Evolutionary conservation across 2,888 invertebrate genomes (phyloP).

Genomic region (Drosophila meridiana): DNA sequence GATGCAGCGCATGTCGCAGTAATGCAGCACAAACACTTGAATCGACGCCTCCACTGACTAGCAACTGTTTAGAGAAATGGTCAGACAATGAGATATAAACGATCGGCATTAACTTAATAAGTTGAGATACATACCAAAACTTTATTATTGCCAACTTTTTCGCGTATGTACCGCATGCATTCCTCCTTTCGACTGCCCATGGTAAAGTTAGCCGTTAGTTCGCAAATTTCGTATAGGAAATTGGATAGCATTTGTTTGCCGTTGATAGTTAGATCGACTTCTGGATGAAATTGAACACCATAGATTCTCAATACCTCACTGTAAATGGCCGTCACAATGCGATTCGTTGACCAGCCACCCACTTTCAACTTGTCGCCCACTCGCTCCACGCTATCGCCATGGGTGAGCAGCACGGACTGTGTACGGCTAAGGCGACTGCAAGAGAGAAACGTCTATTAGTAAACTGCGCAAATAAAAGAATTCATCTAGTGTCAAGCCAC

Average conservation of each 20-base stretch:
- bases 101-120: not conserved
- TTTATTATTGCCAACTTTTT: slow-evolving; percentile 95
- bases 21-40: slow-evolving; percentile 99
- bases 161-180: slow-evolving; percentile 96
- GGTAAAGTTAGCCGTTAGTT: slow-evolving; percentile 94
- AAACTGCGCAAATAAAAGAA: not conserved
- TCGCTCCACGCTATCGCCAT: slow-evolving; percentile 97
- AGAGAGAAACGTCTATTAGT: slow-evolving; percentile 11
- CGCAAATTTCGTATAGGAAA: slow-evolving; percentile 96
- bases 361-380: slow-evolving; percentile 95
- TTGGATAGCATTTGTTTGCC: slow-evolving; percentile 97
- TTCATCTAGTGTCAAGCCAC: slow-evolving; percentile 72
- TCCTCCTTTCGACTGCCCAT: slow-evolving; percentile 94
- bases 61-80: slow-evolving; percentile 87
- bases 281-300: slow-evolving; percentile 99
- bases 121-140: slow-evolving; percentile 90
- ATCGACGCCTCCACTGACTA: slow-evolving; percentile 99
- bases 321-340: slow-evolving; percentile 94
- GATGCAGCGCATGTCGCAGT: slow-evolving; percentile 94
- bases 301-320: slow-evolving; percentile 95
- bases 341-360: slow-evolving; percentile 92
- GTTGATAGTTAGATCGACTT: slow-evolving; percentile 97
- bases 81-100: not conserved
- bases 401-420: slow-evolving; percentile 96
- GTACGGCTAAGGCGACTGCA: slow-evolving; percentile 93